phyloP scores from a whole-genome alignment of 2,113 vertebrate species.

The Chrysochloris asiatica region DNA sequence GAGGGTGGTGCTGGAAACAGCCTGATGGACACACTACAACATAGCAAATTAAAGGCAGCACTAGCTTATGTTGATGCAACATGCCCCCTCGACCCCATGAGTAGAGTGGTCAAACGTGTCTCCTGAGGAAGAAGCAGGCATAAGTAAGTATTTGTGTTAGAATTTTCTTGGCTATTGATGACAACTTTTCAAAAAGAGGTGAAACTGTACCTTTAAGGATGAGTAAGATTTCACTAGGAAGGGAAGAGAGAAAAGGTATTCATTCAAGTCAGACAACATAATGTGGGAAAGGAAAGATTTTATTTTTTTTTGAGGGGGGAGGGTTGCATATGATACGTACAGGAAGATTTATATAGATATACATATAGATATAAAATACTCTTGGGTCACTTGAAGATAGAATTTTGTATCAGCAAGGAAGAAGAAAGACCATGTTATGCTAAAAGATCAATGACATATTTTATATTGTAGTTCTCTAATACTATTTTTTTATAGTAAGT shows the following conservation, averaged over 20 bases:
- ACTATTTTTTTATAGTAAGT: background rate
- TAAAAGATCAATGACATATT: background rate
- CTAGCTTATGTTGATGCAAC: background rate
- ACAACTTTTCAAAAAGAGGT: background rate
- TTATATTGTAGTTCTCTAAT: background rate
- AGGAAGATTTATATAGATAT: no score
- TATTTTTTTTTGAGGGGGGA: no score
- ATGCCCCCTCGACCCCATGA: background rate
- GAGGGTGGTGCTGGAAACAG: background rate
- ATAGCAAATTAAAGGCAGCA: background rate
- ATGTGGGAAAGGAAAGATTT: background rate
- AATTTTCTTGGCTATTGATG: conserved; percentile 8
- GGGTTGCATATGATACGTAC: no score
- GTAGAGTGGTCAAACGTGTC: background rate
- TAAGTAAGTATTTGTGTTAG: background rate
- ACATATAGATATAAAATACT: no score
- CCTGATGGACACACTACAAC: background rate
- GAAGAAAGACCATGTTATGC: background rate
- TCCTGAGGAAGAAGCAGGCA: background rate
- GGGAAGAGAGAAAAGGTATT: background rate
- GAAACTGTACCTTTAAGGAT: background rate
- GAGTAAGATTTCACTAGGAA: background rate
- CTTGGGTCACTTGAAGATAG: background rate
- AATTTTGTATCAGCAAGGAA: conserved; percentile 25
- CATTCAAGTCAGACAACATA: background rate